A percentile compares a stretch with the other conserved stretches of the same genome.
Evolutionary conservation across 2,797 vertebrate species (phyloP).

Genomic region (Sebastes cheni): DNA sequence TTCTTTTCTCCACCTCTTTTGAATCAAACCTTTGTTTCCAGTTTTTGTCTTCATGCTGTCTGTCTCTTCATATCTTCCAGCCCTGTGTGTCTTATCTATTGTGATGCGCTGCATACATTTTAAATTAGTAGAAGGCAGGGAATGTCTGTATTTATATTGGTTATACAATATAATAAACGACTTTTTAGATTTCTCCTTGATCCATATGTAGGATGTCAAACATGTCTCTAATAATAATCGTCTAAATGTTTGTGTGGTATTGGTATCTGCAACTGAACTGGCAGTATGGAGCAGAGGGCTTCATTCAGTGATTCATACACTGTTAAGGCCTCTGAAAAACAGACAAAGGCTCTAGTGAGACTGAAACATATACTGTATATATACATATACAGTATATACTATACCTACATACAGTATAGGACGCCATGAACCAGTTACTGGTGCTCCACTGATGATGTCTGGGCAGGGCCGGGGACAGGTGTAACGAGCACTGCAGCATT

Average conservation of each 20-base stretch:
- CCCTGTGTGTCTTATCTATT: neutral
- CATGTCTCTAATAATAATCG: neutral
- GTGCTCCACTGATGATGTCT: too few relatives aligned
- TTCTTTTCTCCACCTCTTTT: neutral
- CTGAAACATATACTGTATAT: too few relatives aligned
- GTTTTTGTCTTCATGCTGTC: neutral
- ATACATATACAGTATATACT: too few relatives aligned
- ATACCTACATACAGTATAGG: too few relatives aligned
- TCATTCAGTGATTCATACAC: neutral
- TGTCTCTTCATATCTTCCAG: neutral
- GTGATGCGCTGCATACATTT: neutral
- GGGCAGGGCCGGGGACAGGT: too few relatives aligned
- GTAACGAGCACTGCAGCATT: too few relatives aligned
- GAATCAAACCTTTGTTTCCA: neutral
- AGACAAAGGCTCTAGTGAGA: too few relatives aligned
- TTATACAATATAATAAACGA: neutral
- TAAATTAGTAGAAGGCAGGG: neutral
- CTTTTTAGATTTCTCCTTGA: conserved; percentile 1
- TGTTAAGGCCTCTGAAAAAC: too few relatives aligned
- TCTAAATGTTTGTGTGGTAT: neutral
- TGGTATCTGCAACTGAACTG: neutral
- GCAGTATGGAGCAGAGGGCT: neutral
- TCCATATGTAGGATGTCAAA: neutral
- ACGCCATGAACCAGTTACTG: too few relatives aligned
- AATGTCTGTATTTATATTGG: neutral